Evolutionary conservation across 1,140 invertebrate species (phyloP).

Genomic region (Theocolax elegans): DNA sequence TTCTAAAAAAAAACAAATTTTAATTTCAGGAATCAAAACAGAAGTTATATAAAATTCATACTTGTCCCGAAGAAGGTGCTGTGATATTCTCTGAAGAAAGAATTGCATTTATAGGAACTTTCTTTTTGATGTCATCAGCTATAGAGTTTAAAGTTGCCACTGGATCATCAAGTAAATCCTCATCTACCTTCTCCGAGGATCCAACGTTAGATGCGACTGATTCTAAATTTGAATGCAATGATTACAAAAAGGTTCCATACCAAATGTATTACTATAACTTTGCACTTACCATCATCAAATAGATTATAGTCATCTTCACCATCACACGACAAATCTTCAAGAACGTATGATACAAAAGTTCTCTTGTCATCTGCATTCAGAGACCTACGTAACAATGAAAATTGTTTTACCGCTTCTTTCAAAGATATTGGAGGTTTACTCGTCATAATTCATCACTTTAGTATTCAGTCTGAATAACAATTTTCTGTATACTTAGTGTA

Average conservation of each 20-base stretch:
- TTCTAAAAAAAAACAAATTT: conserved; percentile 62
- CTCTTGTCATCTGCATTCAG: conserved; percentile 43
- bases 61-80: conserved; percentile 66
- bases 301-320: not conserved
- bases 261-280: not conserved
- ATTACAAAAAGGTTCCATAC: conserved; percentile 14
- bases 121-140: conserved; percentile 67
- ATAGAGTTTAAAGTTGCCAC: conserved; percentile 63
- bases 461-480: too few species aligned
- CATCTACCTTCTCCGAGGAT: not conserved
- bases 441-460: conserved; percentile 15
- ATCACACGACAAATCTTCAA: conserved; percentile 50
- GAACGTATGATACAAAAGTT: conserved; percentile 53
- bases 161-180: conserved; percentile 47
- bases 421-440: conserved; percentile 23
- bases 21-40: not conserved
- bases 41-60: conserved; percentile 47
- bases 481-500: too few species aligned
- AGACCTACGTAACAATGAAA: conserved; percentile 44
- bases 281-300: not conserved
- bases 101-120: conserved; percentile 70
- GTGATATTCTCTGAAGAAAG: conserved; percentile 71
- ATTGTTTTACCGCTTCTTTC: conserved; percentile 44
- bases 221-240: conserved; percentile 21
- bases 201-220: not conserved